phyloP scores from a whole-genome alignment of 2,113 vertebrate species.

The Polyodon spathula region DNA sequence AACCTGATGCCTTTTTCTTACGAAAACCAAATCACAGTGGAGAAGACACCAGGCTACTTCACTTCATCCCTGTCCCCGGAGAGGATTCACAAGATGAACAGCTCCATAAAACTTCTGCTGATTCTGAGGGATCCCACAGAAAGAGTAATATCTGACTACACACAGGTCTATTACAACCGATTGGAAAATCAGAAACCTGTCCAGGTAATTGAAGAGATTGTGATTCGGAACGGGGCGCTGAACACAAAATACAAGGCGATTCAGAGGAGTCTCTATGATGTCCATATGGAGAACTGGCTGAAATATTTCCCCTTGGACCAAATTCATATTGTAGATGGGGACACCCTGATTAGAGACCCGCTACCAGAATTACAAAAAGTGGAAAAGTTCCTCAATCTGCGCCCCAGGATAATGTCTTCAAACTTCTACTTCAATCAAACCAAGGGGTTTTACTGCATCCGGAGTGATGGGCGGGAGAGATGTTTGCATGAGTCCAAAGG shows the following conservation, averaged over 20 bases:
- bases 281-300: conserved; percentile 87
- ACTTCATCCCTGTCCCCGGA: conserved; percentile 75
- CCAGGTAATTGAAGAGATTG: conserved; percentile 82
- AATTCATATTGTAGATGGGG: conserved; percentile 85
- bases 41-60: conserved; percentile 90
- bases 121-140: conserved; percentile 82
- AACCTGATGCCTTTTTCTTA: conserved; percentile 84
- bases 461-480: conserved; percentile 77
- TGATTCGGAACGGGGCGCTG: conserved; percentile 76
- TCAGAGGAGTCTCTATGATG: conserved; percentile 80
- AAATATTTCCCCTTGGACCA: conserved; percentile 76
- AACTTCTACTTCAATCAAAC: conserved; percentile 95
- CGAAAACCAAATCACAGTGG: conserved; percentile 81
- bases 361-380: conserved; percentile 82
- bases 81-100: conserved; percentile 82
- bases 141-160: conserved; percentile 86
- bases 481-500: conserved; percentile 90
- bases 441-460: conserved; percentile 88
- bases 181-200: conserved; percentile 85
- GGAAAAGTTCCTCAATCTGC: conserved; percentile 77
- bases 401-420: conserved; percentile 72
- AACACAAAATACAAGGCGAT: conserved; percentile 87
- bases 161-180: conserved; percentile 87
- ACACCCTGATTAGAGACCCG: conserved; percentile 78
- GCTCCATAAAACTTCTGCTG: conserved; percentile 79